phyloP scores from a whole-genome alignment of 2,113 vertebrate genomes.

The Cyphomyrus discorhynchus region DNA sequence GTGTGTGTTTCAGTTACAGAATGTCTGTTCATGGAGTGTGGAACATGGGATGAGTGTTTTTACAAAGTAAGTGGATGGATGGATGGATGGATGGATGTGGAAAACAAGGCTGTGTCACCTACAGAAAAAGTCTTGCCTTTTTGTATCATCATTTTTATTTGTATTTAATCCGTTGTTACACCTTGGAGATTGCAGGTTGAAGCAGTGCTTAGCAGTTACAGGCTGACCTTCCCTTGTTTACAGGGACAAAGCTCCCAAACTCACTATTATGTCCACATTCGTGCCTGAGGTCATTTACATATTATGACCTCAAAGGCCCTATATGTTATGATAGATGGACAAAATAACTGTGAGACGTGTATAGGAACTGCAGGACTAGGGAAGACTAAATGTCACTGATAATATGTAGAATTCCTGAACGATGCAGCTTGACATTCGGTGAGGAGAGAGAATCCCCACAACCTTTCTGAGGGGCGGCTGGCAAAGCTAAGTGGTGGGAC shows the following conservation, averaged over 20 bases:
- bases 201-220: neutral
- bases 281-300: neutral
- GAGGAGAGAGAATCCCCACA: neutral
- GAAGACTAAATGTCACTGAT: neutral
- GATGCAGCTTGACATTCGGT: neutral
- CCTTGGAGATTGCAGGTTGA: neutral
- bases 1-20: neutral
- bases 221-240: neutral
- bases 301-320: neutral
- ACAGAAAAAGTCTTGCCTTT: neutral
- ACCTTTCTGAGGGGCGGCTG: constrained; percentile 14
- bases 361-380: neutral
- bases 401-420: neutral
- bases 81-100: neutral
- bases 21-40: neutral
- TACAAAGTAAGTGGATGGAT: neutral
- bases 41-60: neutral
- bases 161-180: neutral
- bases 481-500: constrained; percentile 11
- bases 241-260: neutral
- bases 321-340: neutral
- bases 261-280: neutral
- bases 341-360: neutral
- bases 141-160: neutral
- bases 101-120: neutral